Conservation (phyloP, 2,113 vertebrate species). For the Microcebus ravelobensis region DNA sequence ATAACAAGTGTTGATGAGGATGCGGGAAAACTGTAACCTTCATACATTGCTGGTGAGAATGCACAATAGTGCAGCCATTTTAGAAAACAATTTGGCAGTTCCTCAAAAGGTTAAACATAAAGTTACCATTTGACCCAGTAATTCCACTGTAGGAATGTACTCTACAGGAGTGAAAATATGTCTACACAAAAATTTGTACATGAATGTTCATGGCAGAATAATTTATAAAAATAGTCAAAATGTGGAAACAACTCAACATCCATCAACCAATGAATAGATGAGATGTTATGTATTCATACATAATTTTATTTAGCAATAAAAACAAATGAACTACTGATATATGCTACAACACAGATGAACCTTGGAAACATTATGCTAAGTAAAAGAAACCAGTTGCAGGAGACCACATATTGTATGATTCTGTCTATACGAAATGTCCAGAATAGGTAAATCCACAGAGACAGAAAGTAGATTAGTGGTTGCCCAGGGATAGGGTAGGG, state of each 20-base stretch:
- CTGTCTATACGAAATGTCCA: background rate
- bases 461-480: background rate
- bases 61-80: background rate
- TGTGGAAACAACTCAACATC: background rate
- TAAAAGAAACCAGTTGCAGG: conserved; percentile 18
- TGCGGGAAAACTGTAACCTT: background rate
- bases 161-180: background rate
- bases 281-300: background rate
- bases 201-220: background rate
- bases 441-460: background rate
- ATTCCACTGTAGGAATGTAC: background rate
- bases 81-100: background rate
- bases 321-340: background rate
- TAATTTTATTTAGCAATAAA: background rate
- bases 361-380: background rate
- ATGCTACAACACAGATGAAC: background rate
- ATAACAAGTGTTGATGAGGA: background rate
- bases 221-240: background rate
- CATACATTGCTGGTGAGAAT: background rate
- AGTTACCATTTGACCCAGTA: background rate
- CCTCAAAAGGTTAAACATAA: background rate
- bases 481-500: background rate
- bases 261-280: background rate
- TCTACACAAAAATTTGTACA: background rate
- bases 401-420: background rate